Percentiles rank a stretch among this genome's conserved stretches.
These are phyloP conservation scores for Crypturellus tataupa DNA, from an alignment of 2,797 vertebrate species.

Conservation along the genomic window DNA sequence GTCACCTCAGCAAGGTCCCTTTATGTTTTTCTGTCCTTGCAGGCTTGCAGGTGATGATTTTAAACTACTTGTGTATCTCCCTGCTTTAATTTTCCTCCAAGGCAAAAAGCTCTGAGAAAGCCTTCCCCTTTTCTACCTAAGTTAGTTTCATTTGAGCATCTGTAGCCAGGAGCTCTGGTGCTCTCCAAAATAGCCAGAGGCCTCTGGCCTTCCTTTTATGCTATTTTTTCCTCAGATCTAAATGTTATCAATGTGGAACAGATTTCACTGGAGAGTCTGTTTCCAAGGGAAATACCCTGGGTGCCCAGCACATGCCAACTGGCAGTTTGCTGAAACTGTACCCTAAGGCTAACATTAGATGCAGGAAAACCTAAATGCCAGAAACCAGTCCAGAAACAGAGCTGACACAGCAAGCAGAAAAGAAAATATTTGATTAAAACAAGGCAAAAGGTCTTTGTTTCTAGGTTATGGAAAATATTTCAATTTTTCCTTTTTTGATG, in stretches of 20 bases:
- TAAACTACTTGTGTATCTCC: not conserved
- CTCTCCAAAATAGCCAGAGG: slow-evolving; percentile 23
- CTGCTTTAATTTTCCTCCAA: not conserved
- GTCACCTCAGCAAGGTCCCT: not conserved
- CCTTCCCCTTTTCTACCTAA: not conserved
- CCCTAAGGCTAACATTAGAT: slow-evolving; percentile 47
- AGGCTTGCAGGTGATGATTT: slow-evolving; percentile 3
- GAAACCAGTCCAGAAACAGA: slow-evolving; percentile 27
- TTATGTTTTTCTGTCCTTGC: not conserved
- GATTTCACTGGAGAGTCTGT: slow-evolving; percentile 39
- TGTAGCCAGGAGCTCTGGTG: not conserved
- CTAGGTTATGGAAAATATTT: not conserved
- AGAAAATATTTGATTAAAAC: not conserved
- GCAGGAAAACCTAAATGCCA: not conserved
- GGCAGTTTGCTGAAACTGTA: slow-evolving; percentile 45
- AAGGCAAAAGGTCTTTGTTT: not conserved
- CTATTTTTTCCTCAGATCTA: slow-evolving; percentile 28
- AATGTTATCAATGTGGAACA: slow-evolving; percentile 65
- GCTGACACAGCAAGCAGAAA: not conserved
- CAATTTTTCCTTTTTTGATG: not conserved
- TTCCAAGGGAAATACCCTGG: slow-evolving; percentile 40
- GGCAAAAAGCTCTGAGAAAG: not conserved
- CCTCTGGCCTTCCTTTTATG: slow-evolving; percentile 39
- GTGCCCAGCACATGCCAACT: slow-evolving; percentile 40
- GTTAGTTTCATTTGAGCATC: slow-evolving; percentile 6